Conservation (phyloP, 1,140 invertebrate species). For the Ips typographus region DNA sequence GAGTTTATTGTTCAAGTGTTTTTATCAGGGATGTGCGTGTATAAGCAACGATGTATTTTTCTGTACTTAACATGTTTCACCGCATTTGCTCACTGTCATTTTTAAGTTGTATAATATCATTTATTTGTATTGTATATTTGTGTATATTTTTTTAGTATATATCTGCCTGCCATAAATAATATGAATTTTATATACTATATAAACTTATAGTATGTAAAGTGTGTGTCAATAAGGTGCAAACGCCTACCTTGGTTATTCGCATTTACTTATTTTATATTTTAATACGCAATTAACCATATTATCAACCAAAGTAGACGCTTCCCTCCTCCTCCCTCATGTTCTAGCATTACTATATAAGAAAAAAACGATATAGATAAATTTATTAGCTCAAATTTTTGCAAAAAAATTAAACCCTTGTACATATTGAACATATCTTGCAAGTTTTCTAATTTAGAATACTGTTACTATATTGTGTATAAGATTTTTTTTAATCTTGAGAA, state of each 20-base stretch:
- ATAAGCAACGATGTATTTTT: constrained; percentile 9
- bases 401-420: constrained; percentile 37
- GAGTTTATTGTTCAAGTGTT: constrained; percentile 26
- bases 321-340: no score
- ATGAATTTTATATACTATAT: not conserved
- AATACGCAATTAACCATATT: no score
- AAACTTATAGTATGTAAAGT: no score
- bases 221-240: no score
- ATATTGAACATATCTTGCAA: constrained; percentile 48
- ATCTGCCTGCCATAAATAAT: constrained; percentile 14
- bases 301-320: no score
- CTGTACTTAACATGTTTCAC: constrained; percentile 33
- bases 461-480: constrained; percentile 49
- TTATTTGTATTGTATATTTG: constrained; percentile 22
- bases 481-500: constrained; percentile 50
- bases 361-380: constrained; percentile 2
- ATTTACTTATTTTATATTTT: no score
- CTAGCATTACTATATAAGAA: no score
- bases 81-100: constrained; percentile 31
- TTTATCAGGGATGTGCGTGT: no score
- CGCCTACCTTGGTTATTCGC: no score
- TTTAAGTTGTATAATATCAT: constrained; percentile 23
- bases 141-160: constrained; percentile 23
- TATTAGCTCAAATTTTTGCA: constrained; percentile 45
- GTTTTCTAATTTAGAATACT: constrained; percentile 51